Evolutionary conservation across 2,888 invertebrate genomes (phyloP).

Genomic region (Phlogophora meticulosa): DNA sequence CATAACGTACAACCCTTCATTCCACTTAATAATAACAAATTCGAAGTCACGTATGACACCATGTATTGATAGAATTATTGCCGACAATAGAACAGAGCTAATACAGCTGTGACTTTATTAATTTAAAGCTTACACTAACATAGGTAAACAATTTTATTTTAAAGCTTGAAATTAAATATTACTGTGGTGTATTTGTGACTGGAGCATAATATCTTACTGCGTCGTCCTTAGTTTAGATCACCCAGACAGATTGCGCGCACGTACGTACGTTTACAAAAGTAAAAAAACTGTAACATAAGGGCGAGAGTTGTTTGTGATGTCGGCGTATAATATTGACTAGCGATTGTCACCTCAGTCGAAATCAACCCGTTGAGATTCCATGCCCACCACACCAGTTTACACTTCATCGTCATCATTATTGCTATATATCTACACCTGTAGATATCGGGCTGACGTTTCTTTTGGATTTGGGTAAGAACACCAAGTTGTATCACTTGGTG

Average conservation of each 20-base stretch:
- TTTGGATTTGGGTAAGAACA: neutral
- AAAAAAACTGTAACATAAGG: slow-evolving; percentile 52
- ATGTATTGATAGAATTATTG: slow-evolving; percentile 37
- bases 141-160: slow-evolving; percentile 40
- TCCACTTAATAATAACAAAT: slow-evolving; percentile 58
- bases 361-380: slow-evolving; percentile 80
- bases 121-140: slow-evolving; percentile 56
- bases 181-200: slow-evolving; percentile 57
- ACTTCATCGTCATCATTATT: slow-evolving; percentile 39
- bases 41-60: slow-evolving; percentile 44
- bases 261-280: slow-evolving; percentile 32
- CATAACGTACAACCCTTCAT: slow-evolving; percentile 48
- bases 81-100: slow-evolving; percentile 24
- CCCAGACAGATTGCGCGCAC: slow-evolving; percentile 54
- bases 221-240: slow-evolving; percentile 28
- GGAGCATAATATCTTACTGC: slow-evolving; percentile 24
- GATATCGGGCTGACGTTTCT: neutral
- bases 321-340: slow-evolving; percentile 87
- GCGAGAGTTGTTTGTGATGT: slow-evolving; percentile 79
- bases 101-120: slow-evolving; percentile 14
- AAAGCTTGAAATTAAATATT: slow-evolving; percentile 42
- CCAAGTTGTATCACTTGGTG: neutral
- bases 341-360: slow-evolving; percentile 84
- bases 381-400: slow-evolving; percentile 71
- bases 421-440: neutral